These are phyloP conservation scores for Sceloporus tristichus DNA, from an alignment of 2,113 vertebrate genomes.

Conservation along the genomic window DNA sequence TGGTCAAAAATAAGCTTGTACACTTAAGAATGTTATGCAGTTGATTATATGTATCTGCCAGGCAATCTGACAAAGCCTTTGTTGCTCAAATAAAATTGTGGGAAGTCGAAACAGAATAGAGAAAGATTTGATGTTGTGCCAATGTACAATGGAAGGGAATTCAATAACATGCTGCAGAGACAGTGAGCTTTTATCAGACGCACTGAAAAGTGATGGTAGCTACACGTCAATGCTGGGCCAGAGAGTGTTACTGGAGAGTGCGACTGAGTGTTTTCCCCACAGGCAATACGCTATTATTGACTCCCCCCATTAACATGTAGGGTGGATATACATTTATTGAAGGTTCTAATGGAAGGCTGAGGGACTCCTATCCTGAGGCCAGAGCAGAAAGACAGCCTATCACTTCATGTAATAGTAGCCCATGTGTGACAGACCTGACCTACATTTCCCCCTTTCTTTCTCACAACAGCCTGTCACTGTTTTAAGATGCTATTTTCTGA, in stretches of 20 bases:
- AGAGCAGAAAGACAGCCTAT: constrained; percentile 89
- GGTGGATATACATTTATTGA: constrained; percentile 85
- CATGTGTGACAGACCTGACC: constrained; percentile 94
- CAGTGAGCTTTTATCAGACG: constrained; percentile 77
- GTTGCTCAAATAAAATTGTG: constrained; percentile 62
- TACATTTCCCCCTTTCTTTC: constrained; percentile 88
- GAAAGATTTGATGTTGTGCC: constrained; percentile 69
- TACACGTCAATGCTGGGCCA: constrained; percentile 73
- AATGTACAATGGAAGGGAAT: constrained; percentile 66
- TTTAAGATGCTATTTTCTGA: constrained; percentile 82
- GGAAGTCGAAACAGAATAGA: constrained; percentile 65
- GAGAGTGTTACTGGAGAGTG: constrained; percentile 70
- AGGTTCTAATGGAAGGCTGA: constrained; percentile 90
- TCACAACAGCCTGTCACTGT: constrained; percentile 82
- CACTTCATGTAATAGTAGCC: constrained; percentile 88
- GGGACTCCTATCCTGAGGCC: constrained; percentile 90
- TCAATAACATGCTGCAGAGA: constrained; percentile 76
- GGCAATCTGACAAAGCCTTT: constrained; percentile 65
- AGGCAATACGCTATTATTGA: constrained; percentile 86
- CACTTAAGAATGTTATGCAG: constrained; percentile 24
- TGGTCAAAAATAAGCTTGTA: constrained; percentile 37
- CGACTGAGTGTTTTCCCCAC: constrained; percentile 78
- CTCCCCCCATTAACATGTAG: constrained; percentile 82
- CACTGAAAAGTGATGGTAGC: constrained; percentile 71
- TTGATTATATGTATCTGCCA: constrained; percentile 57